Evolutionary conservation across 2,113 vertebrate genomes (phyloP).

Genomic region (Sceloporus tristichus): DNA sequence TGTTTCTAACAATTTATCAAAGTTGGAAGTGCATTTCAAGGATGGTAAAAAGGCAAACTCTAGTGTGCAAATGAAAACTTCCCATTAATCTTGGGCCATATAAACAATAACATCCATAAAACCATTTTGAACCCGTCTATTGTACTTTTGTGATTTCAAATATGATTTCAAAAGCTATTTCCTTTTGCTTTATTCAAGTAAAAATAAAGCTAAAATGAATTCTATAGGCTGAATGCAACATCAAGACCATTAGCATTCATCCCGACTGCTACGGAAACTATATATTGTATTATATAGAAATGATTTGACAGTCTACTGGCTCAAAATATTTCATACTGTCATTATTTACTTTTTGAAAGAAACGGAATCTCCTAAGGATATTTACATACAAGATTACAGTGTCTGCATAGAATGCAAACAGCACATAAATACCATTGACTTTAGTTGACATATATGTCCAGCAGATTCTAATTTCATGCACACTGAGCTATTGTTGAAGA

Average conservation of each 20-base stretch:
- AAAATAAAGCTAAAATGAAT: conserved; percentile 6
- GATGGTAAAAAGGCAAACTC: background rate
- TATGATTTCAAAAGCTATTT: background rate
- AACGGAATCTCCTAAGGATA: conserved; percentile 53
- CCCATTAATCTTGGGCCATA: background rate
- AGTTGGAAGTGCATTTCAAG: background rate
- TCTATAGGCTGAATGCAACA: background rate
- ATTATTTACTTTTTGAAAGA: conserved; percentile 60
- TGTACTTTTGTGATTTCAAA: background rate
- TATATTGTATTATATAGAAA: background rate
- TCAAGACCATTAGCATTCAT: conserved; percentile 2
- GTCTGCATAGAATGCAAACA: conserved; percentile 56
- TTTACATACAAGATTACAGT: conserved; percentile 53
- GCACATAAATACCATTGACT: conserved; percentile 66
- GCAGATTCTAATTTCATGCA: conserved; percentile 84
- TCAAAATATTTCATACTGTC: conserved; percentile 31
- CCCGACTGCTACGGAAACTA: background rate
- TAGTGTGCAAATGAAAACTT: background rate
- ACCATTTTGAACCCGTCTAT: background rate
- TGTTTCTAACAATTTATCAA: no score
- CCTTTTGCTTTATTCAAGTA: background rate
- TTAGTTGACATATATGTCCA: conserved; percentile 72
- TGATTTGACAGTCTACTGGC: conserved; percentile 54
- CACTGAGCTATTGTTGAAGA: conserved; percentile 81
- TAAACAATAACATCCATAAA: background rate